Evolutionary conservation across 2,797 vertebrate genomes (phyloP), one percentile per base, ranked within the genome.

Genomic region (Chloroceryle inda): DNA sequence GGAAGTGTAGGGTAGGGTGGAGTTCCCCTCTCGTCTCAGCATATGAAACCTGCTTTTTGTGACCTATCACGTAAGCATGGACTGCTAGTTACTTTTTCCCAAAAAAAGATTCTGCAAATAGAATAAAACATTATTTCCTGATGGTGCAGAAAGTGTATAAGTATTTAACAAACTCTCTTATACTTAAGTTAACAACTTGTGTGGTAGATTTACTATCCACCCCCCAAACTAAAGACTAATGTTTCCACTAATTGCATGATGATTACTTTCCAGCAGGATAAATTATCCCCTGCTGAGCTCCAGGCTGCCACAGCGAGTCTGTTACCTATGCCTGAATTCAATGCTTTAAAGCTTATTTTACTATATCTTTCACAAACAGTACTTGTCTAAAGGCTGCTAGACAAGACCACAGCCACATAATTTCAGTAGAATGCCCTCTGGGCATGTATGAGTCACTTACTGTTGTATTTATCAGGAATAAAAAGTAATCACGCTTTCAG

Each of bases 401-500:
- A 74, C 47, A 35, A 59, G 58, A 79, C 84, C 42, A 49, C 14
- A 87, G 78, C 79, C 82, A 27, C 12, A 12, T 40, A 50, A 82
- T 61, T 85, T 89, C 85, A 71, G 67, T 22, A 63, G 78, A 88
- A 83, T 82, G 78, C 72, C 63, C 87, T 76, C 82, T 89, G 87
- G 75, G 84, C 89, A 91, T 82, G 67, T 80, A 81, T 85, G 68
- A 94, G 82, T 89, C 49, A 23, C 52, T 94, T 94, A 77, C 81
- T 76, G 22, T 61, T 56, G 69, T 81, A 42, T 78, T 90, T 89
- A 47, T 59, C 49, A 27, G 58, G 78, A 62, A 61, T 45, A 35
- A 59, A 92, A 77, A 44, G 33, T 77, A 85, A 95, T 85, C 27
- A 79, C 9, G 63, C 33, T 89, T 40, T 73, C 31, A 42, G 71